Evolutionary conservation across 2,113 vertebrate genomes (phyloP).

Genomic region (Chamaetylas fuelleborni): DNA sequence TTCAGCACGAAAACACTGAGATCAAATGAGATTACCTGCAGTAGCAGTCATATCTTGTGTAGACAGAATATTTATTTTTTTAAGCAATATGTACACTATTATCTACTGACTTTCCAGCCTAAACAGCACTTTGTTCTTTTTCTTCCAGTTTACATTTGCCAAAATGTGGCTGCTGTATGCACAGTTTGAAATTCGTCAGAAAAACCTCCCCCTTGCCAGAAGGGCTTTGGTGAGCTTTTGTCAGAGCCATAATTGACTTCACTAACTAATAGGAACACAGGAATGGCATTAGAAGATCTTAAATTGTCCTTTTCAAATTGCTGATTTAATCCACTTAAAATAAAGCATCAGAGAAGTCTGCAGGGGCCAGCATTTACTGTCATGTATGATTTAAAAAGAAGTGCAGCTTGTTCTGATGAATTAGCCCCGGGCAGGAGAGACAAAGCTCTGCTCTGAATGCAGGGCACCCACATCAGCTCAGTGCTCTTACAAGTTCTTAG

Average conservation of each 20-base stretch:
- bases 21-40: background rate
- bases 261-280: background rate
- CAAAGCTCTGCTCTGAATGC: background rate
- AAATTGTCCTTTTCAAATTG: background rate
- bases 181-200: constrained; percentile 97
- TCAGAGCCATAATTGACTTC: constrained; percentile 2
- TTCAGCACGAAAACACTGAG: background rate
- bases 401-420: background rate
- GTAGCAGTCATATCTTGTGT: background rate
- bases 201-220: constrained; percentile 88
- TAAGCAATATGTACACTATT: background rate
- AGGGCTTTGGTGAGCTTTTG: constrained; percentile 85
- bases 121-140: background rate
- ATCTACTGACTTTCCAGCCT: background rate
- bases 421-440: background rate
- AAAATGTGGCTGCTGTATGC: constrained; percentile 95
- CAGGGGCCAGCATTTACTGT: background rate
- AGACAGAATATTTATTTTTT: background rate
- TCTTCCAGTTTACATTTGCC: constrained; percentile 91
- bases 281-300: background rate
- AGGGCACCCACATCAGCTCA: background rate
- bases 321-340: constrained; percentile 35
- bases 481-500: background rate
- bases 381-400: background rate
- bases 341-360: background rate